Conservation (phyloP, 1,140 invertebrate genomes). For the Neodiprion virginianus region DNA sequence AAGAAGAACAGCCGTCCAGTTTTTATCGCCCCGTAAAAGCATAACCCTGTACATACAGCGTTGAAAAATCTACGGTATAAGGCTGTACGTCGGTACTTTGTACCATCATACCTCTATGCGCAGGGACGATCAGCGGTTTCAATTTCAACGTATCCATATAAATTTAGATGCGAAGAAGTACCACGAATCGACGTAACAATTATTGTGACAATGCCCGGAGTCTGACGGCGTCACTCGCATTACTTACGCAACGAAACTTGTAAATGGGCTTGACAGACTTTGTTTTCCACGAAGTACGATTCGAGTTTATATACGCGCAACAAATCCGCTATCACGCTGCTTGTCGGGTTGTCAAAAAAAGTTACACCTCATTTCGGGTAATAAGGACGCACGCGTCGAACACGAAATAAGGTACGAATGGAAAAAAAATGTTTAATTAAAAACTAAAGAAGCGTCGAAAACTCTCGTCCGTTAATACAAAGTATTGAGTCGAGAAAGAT, state of each 20-base stretch:
- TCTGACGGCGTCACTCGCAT: background rate
- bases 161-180: background rate
- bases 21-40: background rate
- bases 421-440: too few relatives aligned
- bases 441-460: too few relatives aligned
- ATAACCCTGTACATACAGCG: background rate
- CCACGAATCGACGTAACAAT: conserved; percentile 1
- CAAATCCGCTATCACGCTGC: too few relatives aligned
- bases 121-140: background rate
- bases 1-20: background rate
- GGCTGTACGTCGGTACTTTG: background rate
- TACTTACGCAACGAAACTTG: conserved; percentile 2
- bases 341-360: too few relatives aligned
- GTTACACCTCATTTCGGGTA: too few relatives aligned
- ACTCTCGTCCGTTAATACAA: too few relatives aligned
- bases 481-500: too few relatives aligned
- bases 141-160: background rate
- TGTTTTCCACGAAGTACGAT: background rate
- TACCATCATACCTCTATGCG: too few relatives aligned
- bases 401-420: too few relatives aligned
- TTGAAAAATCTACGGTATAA: background rate
- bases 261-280: background rate
- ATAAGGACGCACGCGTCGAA: too few relatives aligned
- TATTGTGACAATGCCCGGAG: background rate
- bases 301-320: too few relatives aligned